Conservation (phyloP, 2,797 vertebrate genomes). For the Eulemur albifrons region DNA sequence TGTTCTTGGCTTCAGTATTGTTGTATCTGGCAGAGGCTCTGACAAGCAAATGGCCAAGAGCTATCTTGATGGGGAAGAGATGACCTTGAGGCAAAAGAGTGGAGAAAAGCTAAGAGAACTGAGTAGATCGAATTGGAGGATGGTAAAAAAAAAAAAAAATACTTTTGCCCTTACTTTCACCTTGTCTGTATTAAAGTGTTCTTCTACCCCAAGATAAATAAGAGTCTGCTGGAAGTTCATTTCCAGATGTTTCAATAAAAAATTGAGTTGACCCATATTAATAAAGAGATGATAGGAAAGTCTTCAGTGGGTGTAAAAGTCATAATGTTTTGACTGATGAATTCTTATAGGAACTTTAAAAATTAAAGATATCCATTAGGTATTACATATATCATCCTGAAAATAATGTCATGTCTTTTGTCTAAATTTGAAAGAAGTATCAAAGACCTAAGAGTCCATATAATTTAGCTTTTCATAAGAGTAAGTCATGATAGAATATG, state of each 20-base stretch:
- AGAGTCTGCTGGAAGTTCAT: neutral
- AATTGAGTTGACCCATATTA: constrained; percentile 17
- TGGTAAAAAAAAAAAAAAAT: neutral
- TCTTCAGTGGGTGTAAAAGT: neutral
- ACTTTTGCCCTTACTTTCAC: neutral
- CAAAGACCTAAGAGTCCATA: neutral
- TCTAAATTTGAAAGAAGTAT: neutral
- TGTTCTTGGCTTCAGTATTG: neutral
- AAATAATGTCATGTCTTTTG: neutral
- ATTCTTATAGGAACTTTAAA: constrained; percentile 51
- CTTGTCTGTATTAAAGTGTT: neutral
- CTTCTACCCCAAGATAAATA: neutral
- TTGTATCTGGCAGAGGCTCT: neutral
- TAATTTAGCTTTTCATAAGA: neutral
- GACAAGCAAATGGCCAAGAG: neutral
- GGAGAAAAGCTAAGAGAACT: neutral
- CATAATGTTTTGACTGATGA: constrained; percentile 7
- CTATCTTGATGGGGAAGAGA: neutral
- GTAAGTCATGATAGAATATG: neutral
- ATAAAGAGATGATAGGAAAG: neutral
- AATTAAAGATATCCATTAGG: constrained; percentile 60
- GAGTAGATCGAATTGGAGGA: too few species aligned
- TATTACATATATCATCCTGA: constrained; percentile 36
- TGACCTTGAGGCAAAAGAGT: constrained; percentile 19
- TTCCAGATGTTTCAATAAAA: neutral